A percentile compares a stretch with the other conserved stretches of the same genome.
phyloP scores from a whole-genome alignment of 2,113 vertebrate species.

The Dasypus novemcinctus region DNA sequence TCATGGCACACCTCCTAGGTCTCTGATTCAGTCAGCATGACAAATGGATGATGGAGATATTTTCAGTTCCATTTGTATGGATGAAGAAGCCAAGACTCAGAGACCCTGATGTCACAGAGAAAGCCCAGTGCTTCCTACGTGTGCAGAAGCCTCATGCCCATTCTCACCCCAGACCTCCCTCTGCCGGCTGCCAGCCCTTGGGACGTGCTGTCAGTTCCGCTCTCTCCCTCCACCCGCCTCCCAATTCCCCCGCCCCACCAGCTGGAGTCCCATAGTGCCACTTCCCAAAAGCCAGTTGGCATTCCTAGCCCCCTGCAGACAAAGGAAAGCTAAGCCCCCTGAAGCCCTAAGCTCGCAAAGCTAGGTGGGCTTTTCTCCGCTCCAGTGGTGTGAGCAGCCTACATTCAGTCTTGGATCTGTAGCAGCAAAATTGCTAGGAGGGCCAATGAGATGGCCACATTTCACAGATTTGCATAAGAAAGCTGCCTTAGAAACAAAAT shows the following conservation, averaged over 20 bases:
- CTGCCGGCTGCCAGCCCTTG: background rate
- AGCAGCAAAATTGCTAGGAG: background rate
- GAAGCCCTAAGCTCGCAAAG: background rate
- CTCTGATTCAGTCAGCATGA: background rate
- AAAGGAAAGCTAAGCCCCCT: background rate
- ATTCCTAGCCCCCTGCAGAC: background rate
- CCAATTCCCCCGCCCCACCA: rapidly evolving
- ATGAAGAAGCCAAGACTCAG: background rate
- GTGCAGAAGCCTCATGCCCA: background rate
- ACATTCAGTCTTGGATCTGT: background rate
- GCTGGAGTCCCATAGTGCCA: background rate
- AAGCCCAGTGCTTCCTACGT: background rate
- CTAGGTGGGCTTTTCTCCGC: background rate
- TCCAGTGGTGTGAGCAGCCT: background rate
- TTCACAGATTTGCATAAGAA: background rate
- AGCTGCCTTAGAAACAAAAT: background rate
- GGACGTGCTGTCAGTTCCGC: background rate
- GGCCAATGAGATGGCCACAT: background rate
- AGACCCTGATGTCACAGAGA: background rate
- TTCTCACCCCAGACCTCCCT: background rate
- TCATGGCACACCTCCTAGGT: background rate
- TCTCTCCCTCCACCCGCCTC: rapidly evolving
- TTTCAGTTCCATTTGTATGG: background rate
- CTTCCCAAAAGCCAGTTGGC: background rate
- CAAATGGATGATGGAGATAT: background rate